These are phyloP conservation scores for Lepidothrix coronata DNA, from an alignment of 2,113 vertebrate species.

Conservation along the genomic window DNA sequence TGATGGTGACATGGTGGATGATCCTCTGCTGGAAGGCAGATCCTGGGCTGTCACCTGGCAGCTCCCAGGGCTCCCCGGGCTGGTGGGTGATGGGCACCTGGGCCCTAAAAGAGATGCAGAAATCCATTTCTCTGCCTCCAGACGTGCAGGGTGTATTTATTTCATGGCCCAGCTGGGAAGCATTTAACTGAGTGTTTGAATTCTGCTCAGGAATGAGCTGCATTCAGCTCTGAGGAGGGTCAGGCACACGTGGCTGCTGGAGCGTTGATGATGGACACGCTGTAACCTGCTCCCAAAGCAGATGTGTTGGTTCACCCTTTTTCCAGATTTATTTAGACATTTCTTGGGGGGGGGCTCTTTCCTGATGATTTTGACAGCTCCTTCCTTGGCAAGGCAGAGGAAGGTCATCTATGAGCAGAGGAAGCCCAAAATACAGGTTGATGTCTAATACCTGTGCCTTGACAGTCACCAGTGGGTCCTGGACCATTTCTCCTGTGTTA, in stretches of 20 bases:
- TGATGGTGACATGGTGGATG: background rate
- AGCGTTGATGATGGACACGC: accelerated
- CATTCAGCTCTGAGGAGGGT: background rate
- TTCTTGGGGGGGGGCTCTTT: background rate
- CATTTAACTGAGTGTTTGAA: background rate
- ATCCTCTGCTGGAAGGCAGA: too few species aligned
- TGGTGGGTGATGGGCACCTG: background rate
- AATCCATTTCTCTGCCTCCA: background rate
- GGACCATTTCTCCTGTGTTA: accelerated
- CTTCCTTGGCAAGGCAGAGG: background rate
- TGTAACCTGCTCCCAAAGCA: background rate
- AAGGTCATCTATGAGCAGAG: background rate
- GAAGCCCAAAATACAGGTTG: background rate
- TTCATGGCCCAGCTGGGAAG: background rate
- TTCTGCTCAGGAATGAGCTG: background rate
- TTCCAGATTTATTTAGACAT: background rate
- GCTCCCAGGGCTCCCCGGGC: accelerated
- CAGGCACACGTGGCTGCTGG: background rate
- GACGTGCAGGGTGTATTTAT: background rate
- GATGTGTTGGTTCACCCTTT: background rate
- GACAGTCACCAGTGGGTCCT: background rate
- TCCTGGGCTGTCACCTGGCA: background rate
- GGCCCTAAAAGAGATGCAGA: background rate
- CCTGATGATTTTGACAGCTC: background rate
- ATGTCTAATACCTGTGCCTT: background rate